A percentile compares a stretch with the other conserved stretches of the same genome.
These are phyloP conservation scores for Syrista parreyssii DNA, from an alignment of 2,888 invertebrate genomes.

Conservation along the genomic window DNA sequence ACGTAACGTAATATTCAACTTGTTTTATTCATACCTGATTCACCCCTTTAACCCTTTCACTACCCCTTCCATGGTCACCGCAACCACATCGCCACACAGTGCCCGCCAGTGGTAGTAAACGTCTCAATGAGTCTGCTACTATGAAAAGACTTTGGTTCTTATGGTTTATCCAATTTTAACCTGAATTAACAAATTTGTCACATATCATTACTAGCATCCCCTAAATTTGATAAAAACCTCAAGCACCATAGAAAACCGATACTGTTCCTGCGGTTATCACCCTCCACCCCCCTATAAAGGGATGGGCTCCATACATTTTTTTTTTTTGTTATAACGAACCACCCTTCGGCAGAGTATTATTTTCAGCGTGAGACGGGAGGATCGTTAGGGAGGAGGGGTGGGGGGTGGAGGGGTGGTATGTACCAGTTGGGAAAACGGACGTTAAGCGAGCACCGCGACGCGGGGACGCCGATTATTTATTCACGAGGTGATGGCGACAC, in stretches of 20 bases:
- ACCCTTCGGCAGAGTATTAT: neutral
- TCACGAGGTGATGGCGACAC: slow-evolving; percentile 17
- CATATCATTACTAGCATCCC: neutral
- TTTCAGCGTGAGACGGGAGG: neutral
- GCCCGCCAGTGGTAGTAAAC: too few relatives aligned
- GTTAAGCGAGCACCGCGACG: neutral
- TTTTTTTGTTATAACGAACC: neutral
- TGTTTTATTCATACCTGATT: neutral
- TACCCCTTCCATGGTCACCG: too few relatives aligned
- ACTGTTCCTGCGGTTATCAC: neutral
- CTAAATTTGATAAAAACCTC: neutral
- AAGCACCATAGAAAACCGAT: neutral
- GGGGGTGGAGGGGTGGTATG: too few relatives aligned
- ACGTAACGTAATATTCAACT: neutral
- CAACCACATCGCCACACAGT: too few relatives aligned
- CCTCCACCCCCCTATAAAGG: neutral
- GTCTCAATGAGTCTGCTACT: neutral
- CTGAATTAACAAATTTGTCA: neutral
- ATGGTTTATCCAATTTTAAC: neutral
- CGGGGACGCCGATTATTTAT: slow-evolving; percentile 32
- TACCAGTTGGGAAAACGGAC: neutral
- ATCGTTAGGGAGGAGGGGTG: neutral
- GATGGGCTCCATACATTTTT: neutral
- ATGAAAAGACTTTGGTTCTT: neutral
- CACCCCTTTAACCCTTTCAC: neutral